Evolutionary conservation across 2,888 invertebrate genomes (phyloP).

Genomic region (Calliphora vomitoria): DNA sequence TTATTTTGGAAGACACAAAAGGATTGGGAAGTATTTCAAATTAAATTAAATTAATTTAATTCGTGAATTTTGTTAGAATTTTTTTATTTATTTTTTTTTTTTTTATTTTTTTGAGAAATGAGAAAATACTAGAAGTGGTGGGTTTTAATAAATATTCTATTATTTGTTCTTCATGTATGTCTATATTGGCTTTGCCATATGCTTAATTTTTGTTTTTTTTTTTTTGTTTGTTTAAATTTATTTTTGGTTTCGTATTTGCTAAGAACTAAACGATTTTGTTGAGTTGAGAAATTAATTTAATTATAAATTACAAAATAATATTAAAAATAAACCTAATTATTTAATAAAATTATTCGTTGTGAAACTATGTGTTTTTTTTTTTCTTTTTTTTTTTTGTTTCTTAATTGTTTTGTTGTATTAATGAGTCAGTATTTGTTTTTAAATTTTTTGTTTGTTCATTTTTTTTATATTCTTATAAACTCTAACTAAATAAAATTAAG

Average conservation of each 20-base stretch:
- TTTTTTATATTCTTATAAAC: conserved; percentile 11
- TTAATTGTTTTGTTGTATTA: conserved; percentile 6
- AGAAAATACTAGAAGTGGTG: conserved; percentile 38
- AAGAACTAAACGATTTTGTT: conserved; percentile 48
- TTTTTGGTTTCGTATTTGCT: conserved; percentile 63
- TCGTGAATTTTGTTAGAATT: not conserved
- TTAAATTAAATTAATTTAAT: not conserved
- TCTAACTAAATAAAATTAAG: conserved; percentile 50
- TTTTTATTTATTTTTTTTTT: not conserved
- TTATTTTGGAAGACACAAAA: conserved; percentile 15
- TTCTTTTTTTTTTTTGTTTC: not conserved
- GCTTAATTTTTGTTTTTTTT: conserved; percentile 33
- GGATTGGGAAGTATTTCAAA: not conserved
- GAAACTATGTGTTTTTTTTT: conserved; percentile 40
- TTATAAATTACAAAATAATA: conserved; percentile 60
- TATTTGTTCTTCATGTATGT: conserved; percentile 18
- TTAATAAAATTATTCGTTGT: conserved; percentile 65
- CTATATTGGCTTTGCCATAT: conserved; percentile 57
- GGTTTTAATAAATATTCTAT: conserved; percentile 9
- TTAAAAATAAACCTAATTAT: not conserved
- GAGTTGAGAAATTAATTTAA: conserved; percentile 36
- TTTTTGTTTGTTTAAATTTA: conserved; percentile 28
- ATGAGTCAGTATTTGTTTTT: conserved; percentile 41
- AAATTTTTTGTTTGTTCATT: not conserved
- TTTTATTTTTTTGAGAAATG: not conserved